Percentiles rank a stretch among this genome's conserved stretches.
Conservation (phyloP, 2,113 vertebrate genomes). For the Pelusios castaneus region DNA sequence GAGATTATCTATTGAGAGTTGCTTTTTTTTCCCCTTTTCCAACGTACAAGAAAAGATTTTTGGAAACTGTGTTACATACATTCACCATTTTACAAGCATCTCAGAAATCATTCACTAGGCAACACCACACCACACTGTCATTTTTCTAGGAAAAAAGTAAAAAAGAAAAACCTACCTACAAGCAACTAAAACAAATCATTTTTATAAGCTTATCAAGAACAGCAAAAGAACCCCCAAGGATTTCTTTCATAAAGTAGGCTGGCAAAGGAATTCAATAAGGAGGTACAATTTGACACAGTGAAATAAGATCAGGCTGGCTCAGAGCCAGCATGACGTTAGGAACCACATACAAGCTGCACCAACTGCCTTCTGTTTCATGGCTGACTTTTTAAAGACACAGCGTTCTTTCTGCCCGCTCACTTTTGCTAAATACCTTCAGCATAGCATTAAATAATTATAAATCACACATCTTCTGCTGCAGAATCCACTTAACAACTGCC, state of each 20-base stretch:
- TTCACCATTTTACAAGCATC: slow-evolving; percentile 61
- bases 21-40: background rate
- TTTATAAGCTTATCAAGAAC: slow-evolving; percentile 73
- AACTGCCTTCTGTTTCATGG: slow-evolving; percentile 76
- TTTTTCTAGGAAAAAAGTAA: slow-evolving; percentile 45
- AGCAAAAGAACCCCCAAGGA: slow-evolving; percentile 73
- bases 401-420: slow-evolving; percentile 39
- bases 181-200: slow-evolving; percentile 75
- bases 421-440: slow-evolving; percentile 37
- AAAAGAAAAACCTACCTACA: slow-evolving; percentile 75
- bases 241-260: slow-evolving; percentile 75
- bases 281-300: slow-evolving; percentile 74
- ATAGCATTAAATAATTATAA: slow-evolving; percentile 10
- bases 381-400: slow-evolving; percentile 80
- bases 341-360: slow-evolving; percentile 69
- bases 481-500: slow-evolving; percentile 6
- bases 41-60: slow-evolving; percentile 34
- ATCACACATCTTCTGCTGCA: background rate
- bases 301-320: slow-evolving; percentile 73
- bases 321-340: slow-evolving; percentile 70
- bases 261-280: slow-evolving; percentile 76
- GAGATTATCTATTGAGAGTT: slow-evolving; percentile 18
- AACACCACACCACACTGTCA: slow-evolving; percentile 55
- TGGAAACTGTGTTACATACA: slow-evolving; percentile 57
- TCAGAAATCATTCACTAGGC: slow-evolving; percentile 49